These are phyloP conservation scores for Mus musculus DNA, from an alignment of 2,113 vertebrate genomes.

Conservation along the genomic window DNA sequence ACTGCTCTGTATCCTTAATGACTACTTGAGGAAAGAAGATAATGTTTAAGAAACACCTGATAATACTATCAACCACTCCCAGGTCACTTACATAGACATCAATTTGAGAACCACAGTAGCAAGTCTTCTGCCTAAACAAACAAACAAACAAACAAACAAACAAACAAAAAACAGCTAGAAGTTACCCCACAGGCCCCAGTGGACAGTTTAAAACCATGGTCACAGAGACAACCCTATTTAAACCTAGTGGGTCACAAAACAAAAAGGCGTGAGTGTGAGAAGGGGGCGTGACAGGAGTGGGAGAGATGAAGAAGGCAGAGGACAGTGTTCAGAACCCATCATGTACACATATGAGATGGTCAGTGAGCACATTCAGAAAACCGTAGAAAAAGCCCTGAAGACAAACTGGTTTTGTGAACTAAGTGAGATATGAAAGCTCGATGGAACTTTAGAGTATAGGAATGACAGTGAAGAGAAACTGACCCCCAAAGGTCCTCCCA, in stretches of 20 bases:
- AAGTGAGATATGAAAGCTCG: neutral
- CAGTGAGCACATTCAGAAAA: neutral
- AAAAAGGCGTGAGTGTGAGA: neutral
- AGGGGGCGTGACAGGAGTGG: neutral
- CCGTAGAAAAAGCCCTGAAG: neutral
- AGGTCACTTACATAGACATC: neutral
- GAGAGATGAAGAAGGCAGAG: neutral
- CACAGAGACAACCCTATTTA: neutral
- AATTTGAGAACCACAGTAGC: slow-evolving; percentile 23
- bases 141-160: neutral
- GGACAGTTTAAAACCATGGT: neutral
- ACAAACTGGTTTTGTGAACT: neutral
- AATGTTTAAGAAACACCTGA: neutral
- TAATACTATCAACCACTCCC: neutral
- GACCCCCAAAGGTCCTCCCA: neutral
- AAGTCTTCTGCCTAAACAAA: neutral
- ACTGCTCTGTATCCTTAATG: neutral
- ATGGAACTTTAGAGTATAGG: neutral
- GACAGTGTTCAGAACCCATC: neutral
- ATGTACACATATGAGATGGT: neutral
- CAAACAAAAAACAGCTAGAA: neutral
- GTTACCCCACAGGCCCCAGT: no score
- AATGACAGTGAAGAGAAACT: slow-evolving; percentile 7
- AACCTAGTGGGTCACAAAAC: neutral
- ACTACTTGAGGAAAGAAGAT: slow-evolving; percentile 15